Conservation (phyloP, 2,888 invertebrate genomes). For the Euplexia lucipara region DNA sequence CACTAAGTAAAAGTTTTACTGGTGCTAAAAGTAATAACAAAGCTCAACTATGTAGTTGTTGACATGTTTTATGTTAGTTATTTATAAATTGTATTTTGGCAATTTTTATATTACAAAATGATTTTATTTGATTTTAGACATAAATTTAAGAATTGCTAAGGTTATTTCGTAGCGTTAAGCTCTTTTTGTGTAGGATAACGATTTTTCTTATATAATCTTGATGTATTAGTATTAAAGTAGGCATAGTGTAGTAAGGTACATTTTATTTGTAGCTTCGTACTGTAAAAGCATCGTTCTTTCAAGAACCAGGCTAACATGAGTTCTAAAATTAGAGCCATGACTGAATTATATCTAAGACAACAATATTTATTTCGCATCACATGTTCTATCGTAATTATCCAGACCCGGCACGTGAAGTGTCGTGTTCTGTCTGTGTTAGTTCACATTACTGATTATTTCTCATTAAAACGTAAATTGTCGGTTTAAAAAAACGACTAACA, state of each 20-base stretch:
- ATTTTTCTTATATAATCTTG: neutral
- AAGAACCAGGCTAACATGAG: slow-evolving; percentile 1
- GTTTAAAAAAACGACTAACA: slow-evolving; percentile 2
- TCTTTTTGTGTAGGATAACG: no score
- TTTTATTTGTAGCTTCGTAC: slow-evolving; percentile 7
- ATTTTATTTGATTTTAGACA: neutral
- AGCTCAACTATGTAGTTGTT: slow-evolving; percentile 1
- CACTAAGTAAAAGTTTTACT: neutral
- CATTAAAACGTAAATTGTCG: slow-evolving; percentile 5
- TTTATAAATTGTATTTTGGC: neutral
- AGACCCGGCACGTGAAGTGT: slow-evolving; percentile 6
- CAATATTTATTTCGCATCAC: slow-evolving; percentile 9
- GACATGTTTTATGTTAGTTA: neutral
- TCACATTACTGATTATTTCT: slow-evolving; percentile 4
- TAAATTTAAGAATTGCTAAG: neutral
- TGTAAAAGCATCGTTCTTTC: slow-evolving; percentile 3
- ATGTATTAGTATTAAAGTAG: slow-evolving; percentile 1
- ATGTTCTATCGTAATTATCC: slow-evolving; percentile 8
- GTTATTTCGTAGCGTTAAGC: no score
- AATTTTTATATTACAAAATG: neutral
- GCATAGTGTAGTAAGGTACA: neutral
- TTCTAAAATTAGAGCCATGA: slow-evolving; percentile 20
- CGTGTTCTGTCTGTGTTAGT: slow-evolving; percentile 2
- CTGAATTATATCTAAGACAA: slow-evolving; percentile 14
- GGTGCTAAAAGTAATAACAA: slow-evolving; percentile 1